Evolutionary conservation across 2,113 vertebrate genomes (phyloP).

Genomic region (Myotis davidii): DNA sequence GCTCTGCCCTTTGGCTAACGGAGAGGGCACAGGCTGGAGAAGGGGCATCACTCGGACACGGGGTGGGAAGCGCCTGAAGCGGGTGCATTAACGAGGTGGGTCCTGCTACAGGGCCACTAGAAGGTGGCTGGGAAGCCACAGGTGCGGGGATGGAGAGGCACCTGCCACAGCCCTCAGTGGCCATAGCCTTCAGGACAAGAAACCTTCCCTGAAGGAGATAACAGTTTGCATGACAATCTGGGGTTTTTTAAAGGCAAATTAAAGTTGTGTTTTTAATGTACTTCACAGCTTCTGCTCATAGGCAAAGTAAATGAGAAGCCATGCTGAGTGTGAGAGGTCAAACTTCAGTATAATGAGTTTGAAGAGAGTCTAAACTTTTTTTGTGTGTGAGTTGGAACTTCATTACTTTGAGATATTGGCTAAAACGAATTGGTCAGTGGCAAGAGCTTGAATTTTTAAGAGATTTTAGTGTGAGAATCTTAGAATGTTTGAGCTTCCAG

Average conservation of each 20-base stretch:
- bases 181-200: background rate
- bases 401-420: background rate
- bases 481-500: background rate
- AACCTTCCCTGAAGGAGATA: background rate
- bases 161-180: accelerated
- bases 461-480: background rate
- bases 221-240: background rate
- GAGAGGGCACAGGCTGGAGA: background rate
- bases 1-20: background rate
- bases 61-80: background rate
- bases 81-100: background rate
- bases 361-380: background rate
- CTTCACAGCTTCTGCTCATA: background rate
- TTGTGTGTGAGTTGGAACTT: background rate
- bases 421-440: background rate
- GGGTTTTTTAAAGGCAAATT: background rate
- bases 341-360: background rate
- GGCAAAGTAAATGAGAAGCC: background rate
- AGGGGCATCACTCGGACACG: accelerated
- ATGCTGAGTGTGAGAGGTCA: background rate
- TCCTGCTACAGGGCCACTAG: background rate
- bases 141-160: too few relatives aligned
- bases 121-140: background rate
- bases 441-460: background rate
- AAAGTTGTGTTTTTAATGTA: background rate